These are phyloP conservation scores for Zaprionus ghesquierei DNA, from an alignment of 1,140 invertebrate species.

Conservation along the genomic window DNA sequence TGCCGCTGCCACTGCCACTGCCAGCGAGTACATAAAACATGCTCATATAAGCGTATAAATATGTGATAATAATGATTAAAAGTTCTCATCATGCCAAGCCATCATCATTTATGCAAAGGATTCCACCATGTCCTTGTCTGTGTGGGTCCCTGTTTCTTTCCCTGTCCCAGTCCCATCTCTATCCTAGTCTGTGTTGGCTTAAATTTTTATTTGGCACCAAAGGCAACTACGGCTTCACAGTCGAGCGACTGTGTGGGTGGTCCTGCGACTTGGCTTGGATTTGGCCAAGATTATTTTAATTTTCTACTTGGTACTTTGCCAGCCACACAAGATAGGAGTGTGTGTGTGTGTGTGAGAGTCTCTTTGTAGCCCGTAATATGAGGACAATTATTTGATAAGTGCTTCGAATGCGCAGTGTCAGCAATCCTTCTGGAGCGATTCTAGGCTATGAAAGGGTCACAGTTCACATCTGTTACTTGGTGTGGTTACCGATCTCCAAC, in stretches of 20 bases:
- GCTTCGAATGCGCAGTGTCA: conserved; percentile 50
- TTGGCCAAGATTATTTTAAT: conserved; percentile 65
- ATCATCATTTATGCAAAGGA: conserved; percentile 82
- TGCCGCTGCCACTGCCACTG: conserved; percentile 12
- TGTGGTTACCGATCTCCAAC: neutral
- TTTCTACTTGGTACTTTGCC: conserved; percentile 51
- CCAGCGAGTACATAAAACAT: conserved; percentile 82
- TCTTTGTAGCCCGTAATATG: conserved; percentile 67
- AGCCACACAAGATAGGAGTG: neutral
- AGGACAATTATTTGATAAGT: conserved; percentile 81
- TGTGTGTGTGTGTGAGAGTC: conserved; percentile 21
- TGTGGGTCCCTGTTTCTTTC: conserved; percentile 30
- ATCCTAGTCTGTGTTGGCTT: conserved; percentile 46
- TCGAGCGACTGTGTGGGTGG: conserved; percentile 25
- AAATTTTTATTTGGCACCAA: conserved; percentile 79
- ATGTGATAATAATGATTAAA: conserved; percentile 83
- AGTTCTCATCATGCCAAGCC: conserved; percentile 75
- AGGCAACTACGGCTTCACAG: conserved; percentile 27
- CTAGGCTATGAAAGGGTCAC: conserved; percentile 59
- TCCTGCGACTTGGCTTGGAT: conserved; percentile 35
- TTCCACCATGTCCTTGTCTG: conserved; percentile 44
- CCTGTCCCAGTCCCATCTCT: neutral
- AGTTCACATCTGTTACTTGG: conserved; percentile 18
- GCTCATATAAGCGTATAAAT: conserved; percentile 83
- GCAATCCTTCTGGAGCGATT: conserved; percentile 44